Base-by-base conservation (phyloP, 2,797 vertebrate genomes). In the Setipinna tenuifilis region DNA sequence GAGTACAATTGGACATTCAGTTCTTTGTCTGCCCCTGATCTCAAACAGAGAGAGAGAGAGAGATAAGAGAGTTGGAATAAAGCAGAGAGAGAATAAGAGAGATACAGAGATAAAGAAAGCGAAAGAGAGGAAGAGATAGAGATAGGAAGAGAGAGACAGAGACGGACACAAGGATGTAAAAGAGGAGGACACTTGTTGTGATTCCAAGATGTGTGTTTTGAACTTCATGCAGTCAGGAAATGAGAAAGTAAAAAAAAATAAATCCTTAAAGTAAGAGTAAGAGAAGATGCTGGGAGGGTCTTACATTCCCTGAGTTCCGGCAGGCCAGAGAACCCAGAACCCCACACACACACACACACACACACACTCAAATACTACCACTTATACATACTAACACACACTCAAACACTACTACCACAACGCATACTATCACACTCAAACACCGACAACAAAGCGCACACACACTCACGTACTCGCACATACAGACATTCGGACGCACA, bases 111-210 rank as follows among this genome's bases (percentile, higher is more conserved):
- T 2, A 54, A 1, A 14, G 50, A 54, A 9, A 54, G 3, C 31
- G 25, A 71, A 25, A 71, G 25, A 71, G 2, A 17, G 12, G 31
- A 2, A 82, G 82, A 41, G 11, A 50, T n/a, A 80, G 84, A 6
- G 0, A 21, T 3, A 83, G 54, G 75, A 23, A 81, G 61, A 84
- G 28, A 68, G 61, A 83, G 28, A 80, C 28, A 65, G 78, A 82
- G 41, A 17, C 58, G 57, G 17, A 57, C 12, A 9, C 17, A 31
- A 41, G 80, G 35, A 82, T 58, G 82, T 35, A 75, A 82, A 68
- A 87, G 31, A 85, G 86, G 17, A 78, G 71, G 31, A 75, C 28
- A 78, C 71, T 44, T 78, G 68, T 16, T 44, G 31, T 78, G 71
- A 78, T 59, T 59, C n/a, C n/a, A n/a, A n/a, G n/a, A n/a, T n/a